Conservation (phyloP, 2,888 invertebrate genomes). For the Eristalinus sepulchralis region DNA sequence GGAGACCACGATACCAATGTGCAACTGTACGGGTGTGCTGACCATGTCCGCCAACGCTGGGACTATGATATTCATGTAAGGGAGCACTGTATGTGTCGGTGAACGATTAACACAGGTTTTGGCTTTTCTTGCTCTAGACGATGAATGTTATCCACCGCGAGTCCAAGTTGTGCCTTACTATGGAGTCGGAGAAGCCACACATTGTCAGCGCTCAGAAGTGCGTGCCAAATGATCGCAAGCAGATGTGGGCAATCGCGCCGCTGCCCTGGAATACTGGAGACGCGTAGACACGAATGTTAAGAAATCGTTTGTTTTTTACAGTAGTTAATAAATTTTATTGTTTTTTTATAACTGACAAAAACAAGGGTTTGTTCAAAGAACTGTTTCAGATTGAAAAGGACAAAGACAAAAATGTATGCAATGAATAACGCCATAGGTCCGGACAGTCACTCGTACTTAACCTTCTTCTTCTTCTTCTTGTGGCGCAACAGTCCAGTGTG, state of each 20-base stretch:
- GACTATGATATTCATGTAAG: constrained; percentile 79
- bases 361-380: not conserved
- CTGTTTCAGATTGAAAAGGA: no score
- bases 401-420: no score
- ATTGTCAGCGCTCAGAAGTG: constrained; percentile 77
- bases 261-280: constrained; percentile 76
- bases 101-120: not conserved
- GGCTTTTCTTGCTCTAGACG: constrained; percentile 73
- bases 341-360: not conserved
- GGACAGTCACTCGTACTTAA: no score
- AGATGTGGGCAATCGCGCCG: constrained; percentile 79
- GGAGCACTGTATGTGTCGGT: constrained; percentile 10
- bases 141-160: constrained; percentile 78
- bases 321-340: not conserved
- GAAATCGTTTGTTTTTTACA: not conserved
- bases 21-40: constrained; percentile 77
- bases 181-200: constrained; percentile 73
- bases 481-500: no score
- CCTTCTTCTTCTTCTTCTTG: no score
- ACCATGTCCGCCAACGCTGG: constrained; percentile 78
- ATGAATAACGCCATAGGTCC: no score
- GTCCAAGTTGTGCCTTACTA: constrained; percentile 78
- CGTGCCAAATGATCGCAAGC: constrained; percentile 76
- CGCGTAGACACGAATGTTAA: not conserved
- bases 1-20: constrained; percentile 76